Evolutionary conservation across 2,797 vertebrate species (phyloP).

Genomic region (Salmo trutta): DNA sequence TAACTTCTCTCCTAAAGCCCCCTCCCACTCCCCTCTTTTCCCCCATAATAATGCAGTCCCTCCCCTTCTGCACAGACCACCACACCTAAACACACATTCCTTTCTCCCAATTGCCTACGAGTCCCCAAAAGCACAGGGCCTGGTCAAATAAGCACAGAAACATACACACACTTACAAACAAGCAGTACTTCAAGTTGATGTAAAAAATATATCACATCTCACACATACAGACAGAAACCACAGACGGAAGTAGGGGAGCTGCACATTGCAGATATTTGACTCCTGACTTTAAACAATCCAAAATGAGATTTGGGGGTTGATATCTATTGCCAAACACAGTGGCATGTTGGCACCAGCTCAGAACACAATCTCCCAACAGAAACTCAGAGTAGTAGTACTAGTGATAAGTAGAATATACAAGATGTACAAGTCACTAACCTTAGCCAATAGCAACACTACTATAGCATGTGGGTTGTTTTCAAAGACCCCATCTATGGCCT

Average conservation of each 20-base stretch:
- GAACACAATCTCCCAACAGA: not conserved
- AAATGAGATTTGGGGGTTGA: not conserved
- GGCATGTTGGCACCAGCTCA: not conserved
- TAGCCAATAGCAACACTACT: not conserved
- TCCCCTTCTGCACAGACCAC: slow-evolving; percentile 12
- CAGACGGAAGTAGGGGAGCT: not conserved
- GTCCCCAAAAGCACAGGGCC: not conserved
- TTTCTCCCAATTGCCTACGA: slow-evolving; percentile 37
- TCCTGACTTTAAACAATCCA: not conserved
- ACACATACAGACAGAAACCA: slow-evolving; percentile 3
- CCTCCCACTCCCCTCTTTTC: not conserved
- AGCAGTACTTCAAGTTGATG: not conserved
- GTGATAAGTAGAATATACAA: not conserved
- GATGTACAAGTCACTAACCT: not conserved
- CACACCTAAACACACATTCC: slow-evolving; percentile 43
- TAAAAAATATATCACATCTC: not conserved
- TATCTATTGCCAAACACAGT: not conserved
- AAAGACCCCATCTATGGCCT: not conserved
- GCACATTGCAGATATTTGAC: slow-evolving; percentile 1
- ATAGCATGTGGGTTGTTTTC: not conserved
- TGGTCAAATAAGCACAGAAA: not conserved
- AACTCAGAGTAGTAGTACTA: not conserved
- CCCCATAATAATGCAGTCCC: slow-evolving; percentile 13
- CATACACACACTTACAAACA: slow-evolving; percentile 5
- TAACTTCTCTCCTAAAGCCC: slow-evolving; percentile 8